Conservation (phyloP, 2,113 vertebrate species). For the Mastomys natalensis region DNA sequence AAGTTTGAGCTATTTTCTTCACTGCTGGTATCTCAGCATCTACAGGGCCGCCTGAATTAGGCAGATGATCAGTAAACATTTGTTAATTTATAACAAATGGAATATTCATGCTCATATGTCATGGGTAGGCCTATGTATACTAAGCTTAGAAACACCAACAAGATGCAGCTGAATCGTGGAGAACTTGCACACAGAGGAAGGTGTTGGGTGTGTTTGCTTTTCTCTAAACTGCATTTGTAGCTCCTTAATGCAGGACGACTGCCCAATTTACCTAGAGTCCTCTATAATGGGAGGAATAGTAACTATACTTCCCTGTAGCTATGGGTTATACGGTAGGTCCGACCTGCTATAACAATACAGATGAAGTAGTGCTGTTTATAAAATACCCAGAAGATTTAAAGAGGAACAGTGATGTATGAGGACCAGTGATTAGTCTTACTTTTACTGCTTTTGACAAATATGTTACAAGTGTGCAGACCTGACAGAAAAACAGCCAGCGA, state of each 20-base stretch:
- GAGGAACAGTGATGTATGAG: neutral
- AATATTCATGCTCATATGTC: neutral
- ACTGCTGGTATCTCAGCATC: neutral
- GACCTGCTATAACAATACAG: neutral
- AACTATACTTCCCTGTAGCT: neutral
- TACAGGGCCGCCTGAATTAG: neutral
- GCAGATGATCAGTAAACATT: neutral
- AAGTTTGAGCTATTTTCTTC: neutral
- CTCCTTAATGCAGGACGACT: neutral
- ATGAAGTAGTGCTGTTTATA: neutral
- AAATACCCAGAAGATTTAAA: slow-evolving; percentile 4
- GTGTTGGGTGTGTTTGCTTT: neutral
- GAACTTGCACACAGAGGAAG: neutral
- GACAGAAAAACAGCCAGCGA: slow-evolving; percentile 2
- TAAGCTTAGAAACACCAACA: neutral
- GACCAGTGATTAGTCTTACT: slow-evolving; percentile 32
- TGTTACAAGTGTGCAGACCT: neutral
- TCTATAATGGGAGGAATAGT: neutral
- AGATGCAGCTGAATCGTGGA: slow-evolving; percentile 4
- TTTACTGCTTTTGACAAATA: slow-evolving; percentile 31
- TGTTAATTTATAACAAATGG: neutral
- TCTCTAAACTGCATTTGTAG: neutral
- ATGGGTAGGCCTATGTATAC: neutral
- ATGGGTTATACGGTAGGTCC: too few relatives aligned
- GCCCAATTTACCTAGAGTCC: neutral